Evolutionary conservation across 1,140 invertebrate species (phyloP).

Genomic region (Drosophila sturtevanti): DNA sequence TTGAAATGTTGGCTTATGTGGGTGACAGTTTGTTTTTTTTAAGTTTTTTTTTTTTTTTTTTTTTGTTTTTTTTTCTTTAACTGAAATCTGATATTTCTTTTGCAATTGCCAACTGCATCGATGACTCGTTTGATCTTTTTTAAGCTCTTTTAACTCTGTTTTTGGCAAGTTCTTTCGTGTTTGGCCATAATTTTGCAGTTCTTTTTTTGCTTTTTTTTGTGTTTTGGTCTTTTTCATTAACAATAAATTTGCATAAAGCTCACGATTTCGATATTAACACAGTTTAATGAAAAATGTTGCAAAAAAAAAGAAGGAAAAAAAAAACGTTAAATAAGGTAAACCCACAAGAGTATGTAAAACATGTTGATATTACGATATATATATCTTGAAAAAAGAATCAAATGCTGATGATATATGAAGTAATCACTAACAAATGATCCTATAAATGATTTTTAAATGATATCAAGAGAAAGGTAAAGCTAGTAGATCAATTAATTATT

Average conservation of each 20-base stretch:
- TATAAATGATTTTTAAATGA: no score
- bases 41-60: no score
- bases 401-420: neutral
- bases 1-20: slow-evolving; percentile 23
- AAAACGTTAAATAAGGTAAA: slow-evolving; percentile 28
- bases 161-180: slow-evolving; percentile 62
- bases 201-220: neutral
- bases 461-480: no score
- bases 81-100: slow-evolving; percentile 16
- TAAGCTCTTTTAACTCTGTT: slow-evolving; percentile 9
- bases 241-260: slow-evolving; percentile 81
- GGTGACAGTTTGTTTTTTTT: slow-evolving; percentile 29
- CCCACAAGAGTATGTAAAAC: neutral
- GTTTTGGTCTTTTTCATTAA: slow-evolving; percentile 70
- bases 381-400: neutral
- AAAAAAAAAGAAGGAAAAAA: slow-evolving; percentile 25
- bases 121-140: slow-evolving; percentile 25
- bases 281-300: slow-evolving; percentile 70
- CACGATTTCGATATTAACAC: slow-evolving; percentile 78
- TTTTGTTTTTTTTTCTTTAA: no score
- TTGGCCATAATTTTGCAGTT: slow-evolving; percentile 41
- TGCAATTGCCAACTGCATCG: slow-evolving; percentile 1
- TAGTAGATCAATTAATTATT: no score
- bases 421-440: no score
- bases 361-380: neutral